phyloP scores from a whole-genome alignment of 2,797 vertebrate species.

The Cuniculus paca region DNA sequence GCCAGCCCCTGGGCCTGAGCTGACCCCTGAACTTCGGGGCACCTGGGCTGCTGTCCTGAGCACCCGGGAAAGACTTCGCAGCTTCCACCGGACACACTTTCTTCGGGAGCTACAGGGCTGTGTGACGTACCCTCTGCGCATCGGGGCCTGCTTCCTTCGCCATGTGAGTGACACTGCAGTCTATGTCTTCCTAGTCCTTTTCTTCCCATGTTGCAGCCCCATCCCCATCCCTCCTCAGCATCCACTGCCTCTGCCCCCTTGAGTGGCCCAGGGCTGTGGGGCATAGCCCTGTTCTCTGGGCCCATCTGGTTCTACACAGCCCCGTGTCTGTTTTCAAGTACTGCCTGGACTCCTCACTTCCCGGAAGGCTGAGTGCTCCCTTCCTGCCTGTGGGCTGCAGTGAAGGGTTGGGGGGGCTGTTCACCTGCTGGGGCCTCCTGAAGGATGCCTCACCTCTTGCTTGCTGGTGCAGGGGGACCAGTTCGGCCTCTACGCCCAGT shows the following conservation, averaged over 20 bases:
- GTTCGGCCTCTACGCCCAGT: slow-evolving; percentile 94
- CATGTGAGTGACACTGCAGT: slow-evolving; percentile 87
- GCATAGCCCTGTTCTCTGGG: background rate
- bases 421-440: background rate
- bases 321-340: background rate
- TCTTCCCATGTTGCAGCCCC: background rate
- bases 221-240: background rate
- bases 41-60: slow-evolving; percentile 90
- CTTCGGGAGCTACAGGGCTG: slow-evolving; percentile 94
- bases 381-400: background rate
- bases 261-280: background rate
- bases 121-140: slow-evolving; percentile 91
- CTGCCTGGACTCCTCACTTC: background rate
- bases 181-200: background rate
- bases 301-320: background rate
- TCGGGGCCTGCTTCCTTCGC: slow-evolving; percentile 95
- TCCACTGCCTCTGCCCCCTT: too few relatives aligned
- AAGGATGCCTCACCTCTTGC: background rate
- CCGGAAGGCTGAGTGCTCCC: background rate
- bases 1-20: slow-evolving; percentile 87
- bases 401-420: background rate
- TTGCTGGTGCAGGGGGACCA: slow-evolving; percentile 90
- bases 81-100: slow-evolving; percentile 92
- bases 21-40: slow-evolving; percentile 88
- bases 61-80: slow-evolving; percentile 89